Evolutionary conservation across 1,140 invertebrate genomes (phyloP).

Genomic region (Diploscapter pachys): DNA sequence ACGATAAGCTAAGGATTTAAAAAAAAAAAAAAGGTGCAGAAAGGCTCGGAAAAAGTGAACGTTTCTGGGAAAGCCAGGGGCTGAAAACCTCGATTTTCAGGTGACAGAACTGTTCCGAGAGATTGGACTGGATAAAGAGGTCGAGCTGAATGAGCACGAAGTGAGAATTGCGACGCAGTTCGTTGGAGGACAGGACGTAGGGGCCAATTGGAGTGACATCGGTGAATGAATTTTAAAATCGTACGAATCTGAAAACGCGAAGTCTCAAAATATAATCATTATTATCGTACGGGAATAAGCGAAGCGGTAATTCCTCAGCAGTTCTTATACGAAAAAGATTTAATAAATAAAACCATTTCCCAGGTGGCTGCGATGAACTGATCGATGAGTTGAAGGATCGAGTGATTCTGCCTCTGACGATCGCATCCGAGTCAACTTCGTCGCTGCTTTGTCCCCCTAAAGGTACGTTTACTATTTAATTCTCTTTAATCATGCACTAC

Average conservation of each 20-base stretch:
- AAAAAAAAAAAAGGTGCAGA: too few relatives aligned
- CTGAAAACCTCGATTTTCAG: conserved; percentile 10
- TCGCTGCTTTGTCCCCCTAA: conserved; percentile 18
- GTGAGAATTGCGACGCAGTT: conserved; percentile 38
- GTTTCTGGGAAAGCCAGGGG: too few relatives aligned
- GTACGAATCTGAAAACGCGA: not conserved
- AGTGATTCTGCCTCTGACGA: conserved; percentile 35
- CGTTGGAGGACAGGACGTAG: conserved; percentile 29
- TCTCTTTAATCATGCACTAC: too few relatives aligned
- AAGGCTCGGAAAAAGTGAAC: too few relatives aligned
- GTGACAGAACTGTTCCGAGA: conserved; percentile 29
- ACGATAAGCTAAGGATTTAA: too few relatives aligned
- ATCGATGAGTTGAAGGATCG: conserved; percentile 38
- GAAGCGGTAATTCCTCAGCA: too few relatives aligned
- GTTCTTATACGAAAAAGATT: not conserved
- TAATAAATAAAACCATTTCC: not conserved
- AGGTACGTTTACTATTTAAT: too few relatives aligned
- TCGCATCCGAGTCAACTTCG: conserved; percentile 17
- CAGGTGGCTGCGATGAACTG: conserved; percentile 35
- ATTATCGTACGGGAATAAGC: too few relatives aligned
- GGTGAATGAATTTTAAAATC: not conserved
- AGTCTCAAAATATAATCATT: not conserved
- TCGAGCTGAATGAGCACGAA: conserved; percentile 40
- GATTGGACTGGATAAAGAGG: conserved; percentile 23
- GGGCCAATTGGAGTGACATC: conserved; percentile 35